These are phyloP conservation scores for Perithous albicinctus DNA, from an alignment of 2,888 invertebrate species.

Conservation along the genomic window DNA sequence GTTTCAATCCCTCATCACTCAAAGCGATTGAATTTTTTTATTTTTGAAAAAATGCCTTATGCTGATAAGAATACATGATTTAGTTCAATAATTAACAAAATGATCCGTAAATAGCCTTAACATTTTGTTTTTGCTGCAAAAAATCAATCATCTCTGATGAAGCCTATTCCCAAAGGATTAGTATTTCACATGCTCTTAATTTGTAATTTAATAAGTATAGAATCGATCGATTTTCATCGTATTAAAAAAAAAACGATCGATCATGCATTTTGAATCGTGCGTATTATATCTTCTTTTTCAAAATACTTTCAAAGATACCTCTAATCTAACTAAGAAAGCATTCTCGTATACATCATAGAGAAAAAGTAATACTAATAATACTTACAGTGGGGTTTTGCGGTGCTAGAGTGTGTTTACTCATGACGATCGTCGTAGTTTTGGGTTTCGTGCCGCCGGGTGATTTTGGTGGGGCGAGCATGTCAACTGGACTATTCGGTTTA, in stretches of 20 bases:
- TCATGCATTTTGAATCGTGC: background rate
- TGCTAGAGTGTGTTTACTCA: conserved; percentile 96
- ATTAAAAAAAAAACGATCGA: background rate
- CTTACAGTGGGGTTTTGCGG: conserved; percentile 88
- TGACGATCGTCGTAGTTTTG: conserved; percentile 96
- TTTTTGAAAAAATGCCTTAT: no score
- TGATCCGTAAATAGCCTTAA: background rate
- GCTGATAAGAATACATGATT: no score
- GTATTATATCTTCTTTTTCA: background rate
- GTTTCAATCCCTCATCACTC: no score
- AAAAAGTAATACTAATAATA: conserved; percentile 73
- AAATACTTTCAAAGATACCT: conserved; percentile 1
- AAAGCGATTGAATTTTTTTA: no score
- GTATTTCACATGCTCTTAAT: background rate
- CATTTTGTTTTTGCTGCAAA: background rate
- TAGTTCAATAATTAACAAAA: no score
- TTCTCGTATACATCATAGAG: conserved; percentile 13
- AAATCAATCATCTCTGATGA: background rate
- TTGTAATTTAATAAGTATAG: background rate
- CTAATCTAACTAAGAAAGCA: conserved; percentile 18
- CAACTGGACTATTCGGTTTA: conserved; percentile 85
- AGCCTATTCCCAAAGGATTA: background rate
- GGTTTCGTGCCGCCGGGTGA: conserved; percentile 90
- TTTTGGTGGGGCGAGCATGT: conserved; percentile 88
- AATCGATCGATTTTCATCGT: background rate